Percentiles rank a stretch among this genome's conserved stretches.
Conservation (phyloP, 2,888 invertebrate genomes). For the Pandemis cinnamomeana region DNA sequence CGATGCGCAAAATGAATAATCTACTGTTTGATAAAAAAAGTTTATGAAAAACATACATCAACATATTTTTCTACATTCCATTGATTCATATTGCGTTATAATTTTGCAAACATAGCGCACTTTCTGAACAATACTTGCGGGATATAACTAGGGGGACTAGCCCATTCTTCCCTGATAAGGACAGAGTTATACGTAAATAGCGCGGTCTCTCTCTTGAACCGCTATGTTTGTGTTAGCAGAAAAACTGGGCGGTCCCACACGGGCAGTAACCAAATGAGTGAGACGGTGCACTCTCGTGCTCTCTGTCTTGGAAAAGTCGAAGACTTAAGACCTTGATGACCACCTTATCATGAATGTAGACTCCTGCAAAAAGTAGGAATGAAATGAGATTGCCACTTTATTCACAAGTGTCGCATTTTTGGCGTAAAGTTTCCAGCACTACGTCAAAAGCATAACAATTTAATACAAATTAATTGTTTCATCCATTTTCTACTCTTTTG, state of each 20-base stretch:
- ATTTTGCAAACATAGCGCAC: background rate
- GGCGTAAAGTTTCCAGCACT: too few relatives aligned
- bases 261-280: background rate
- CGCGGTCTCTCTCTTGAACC: background rate
- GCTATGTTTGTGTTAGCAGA: background rate
- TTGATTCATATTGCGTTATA: background rate
- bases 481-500: too few relatives aligned
- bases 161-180: background rate
- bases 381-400: too few relatives aligned
- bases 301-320: background rate
- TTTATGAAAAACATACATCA: too few relatives aligned
- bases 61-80: too few relatives aligned
- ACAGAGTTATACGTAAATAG: background rate
- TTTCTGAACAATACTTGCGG: background rate
- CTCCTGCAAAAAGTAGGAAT: too few relatives aligned
- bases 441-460: too few relatives aligned
- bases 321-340: too few relatives aligned
- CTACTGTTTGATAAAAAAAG: too few relatives aligned
- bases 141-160: background rate
- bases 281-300: background rate
- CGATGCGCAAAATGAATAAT: background rate
- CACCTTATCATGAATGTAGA: too few relatives aligned
- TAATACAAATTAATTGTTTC: too few relatives aligned
- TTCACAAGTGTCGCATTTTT: too few relatives aligned
- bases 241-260: background rate